Evolutionary conservation across 1,140 invertebrate species (phyloP).

Genomic region (Heliconius nattereri): DNA sequence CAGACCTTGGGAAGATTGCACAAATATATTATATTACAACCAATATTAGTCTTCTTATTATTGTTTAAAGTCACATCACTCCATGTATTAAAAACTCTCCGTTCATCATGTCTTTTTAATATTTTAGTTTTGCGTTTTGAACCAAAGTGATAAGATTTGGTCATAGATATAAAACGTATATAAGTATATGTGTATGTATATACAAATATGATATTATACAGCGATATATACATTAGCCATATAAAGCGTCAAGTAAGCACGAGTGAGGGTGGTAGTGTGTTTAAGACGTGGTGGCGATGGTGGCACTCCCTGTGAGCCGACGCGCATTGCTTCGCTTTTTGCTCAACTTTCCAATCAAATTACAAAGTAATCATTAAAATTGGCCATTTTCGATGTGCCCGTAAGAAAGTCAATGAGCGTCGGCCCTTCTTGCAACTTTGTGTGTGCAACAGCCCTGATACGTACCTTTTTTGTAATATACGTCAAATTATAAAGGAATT

Average conservation of each 20-base stretch:
- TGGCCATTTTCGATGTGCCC: background rate
- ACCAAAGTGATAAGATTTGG: conserved; percentile 68
- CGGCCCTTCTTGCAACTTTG: conserved; percentile 1
- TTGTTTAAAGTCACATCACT: conserved; percentile 20
- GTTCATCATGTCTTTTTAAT: background rate
- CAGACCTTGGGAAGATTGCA: background rate
- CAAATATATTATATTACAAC: background rate
- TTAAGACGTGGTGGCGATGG: background rate
- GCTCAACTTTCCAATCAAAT: background rate
- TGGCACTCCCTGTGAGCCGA: conserved; percentile 24
- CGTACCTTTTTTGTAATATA: conserved; percentile 12
- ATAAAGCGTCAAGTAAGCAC: conserved; percentile 49
- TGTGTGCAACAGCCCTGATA: conserved; percentile 21
- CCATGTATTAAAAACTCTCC: conserved; percentile 7
- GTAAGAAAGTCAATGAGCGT: conserved; percentile 9
- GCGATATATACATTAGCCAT: conserved; percentile 40
- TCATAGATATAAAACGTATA: conserved; percentile 32
- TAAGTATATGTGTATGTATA: conserved; percentile 34
- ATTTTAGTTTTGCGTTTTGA: conserved; percentile 27
- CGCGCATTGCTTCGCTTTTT: conserved; percentile 10
- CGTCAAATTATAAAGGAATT: background rate
- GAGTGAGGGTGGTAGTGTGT: conserved; percentile 39
- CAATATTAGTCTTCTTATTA: conserved; percentile 22
- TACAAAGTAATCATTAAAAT: background rate
- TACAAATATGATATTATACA: conserved; percentile 46